These are phyloP conservation scores for Apolygus lucorum DNA, from an alignment of 1,140 invertebrate species.

Conservation along the genomic window DNA sequence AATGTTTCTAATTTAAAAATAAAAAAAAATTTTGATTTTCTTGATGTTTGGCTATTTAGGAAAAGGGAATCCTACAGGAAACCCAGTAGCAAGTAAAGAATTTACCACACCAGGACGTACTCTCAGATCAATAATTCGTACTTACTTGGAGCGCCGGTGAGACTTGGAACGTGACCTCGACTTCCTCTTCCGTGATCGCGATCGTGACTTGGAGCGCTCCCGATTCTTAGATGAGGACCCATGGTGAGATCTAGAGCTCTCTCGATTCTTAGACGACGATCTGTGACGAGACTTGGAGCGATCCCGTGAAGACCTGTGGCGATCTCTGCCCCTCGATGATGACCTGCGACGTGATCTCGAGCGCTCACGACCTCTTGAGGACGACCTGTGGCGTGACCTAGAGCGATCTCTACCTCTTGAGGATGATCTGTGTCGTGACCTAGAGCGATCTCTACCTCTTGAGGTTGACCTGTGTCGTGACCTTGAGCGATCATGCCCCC, in stretches of 20 bases:
- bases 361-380: slow-evolving; percentile 34
- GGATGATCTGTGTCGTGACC: neutral
- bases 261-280: no score
- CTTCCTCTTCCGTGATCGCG: slow-evolving; percentile 23
- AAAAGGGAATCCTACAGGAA: no score
- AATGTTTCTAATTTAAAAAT: no score
- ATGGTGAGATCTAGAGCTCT: slow-evolving; percentile 11
- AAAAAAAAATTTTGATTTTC: no score
- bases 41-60: no score
- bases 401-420: no score
- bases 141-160: slow-evolving; percentile 31
- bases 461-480: slow-evolving; percentile 29
- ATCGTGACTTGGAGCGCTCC: slow-evolving; percentile 36
- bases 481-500: slow-evolving; percentile 34
- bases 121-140: no score
- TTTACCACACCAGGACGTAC: no score
- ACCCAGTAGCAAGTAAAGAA: no score
- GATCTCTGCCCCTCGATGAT: no score
- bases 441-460: no score
- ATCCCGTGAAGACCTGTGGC: slow-evolving; percentile 19
- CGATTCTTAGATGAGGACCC: slow-evolving; percentile 32
- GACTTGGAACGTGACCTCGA: slow-evolving; percentile 27
- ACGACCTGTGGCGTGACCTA: slow-evolving; percentile 22
- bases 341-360: slow-evolving; percentile 33
- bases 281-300: neutral